Evolutionary conservation across 2,888 invertebrate genomes (phyloP), one percentile per base, ranked within the genome.

Genomic region (Anoncus sp.): DNA sequence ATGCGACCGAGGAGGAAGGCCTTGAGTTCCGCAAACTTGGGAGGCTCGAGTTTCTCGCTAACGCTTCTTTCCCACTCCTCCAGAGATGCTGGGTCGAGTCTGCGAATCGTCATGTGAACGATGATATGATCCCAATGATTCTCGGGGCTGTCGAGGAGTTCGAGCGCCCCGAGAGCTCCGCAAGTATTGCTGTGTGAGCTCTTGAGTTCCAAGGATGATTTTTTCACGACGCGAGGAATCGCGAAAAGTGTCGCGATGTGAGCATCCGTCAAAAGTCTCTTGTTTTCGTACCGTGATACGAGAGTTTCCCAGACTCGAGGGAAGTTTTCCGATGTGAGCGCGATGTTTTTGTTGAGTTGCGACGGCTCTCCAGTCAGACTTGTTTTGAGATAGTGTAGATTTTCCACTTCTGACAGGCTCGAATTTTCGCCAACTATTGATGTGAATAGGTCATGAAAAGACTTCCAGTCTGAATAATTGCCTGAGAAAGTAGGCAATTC

Each of bases 301-400:
- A 70, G 55, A n/a, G 22, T 62, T 27, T 76, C 16, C 71, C 76
- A 72, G 0, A 65, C 53, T 3, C 53, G 45, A 5, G 60, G 24
- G 43, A 77, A 62, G 24, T 74, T 69, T 10, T 62, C 63, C 12
- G 27, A 38, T 18, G 67, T 63, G 24, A 74, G 45, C 12, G 43
- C 53, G n/a, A 74, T 31, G 24, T 47, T 57, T 22, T 31, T 20
- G 24, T 72, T 31, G 14, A 62, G 55, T 31, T 74, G 74, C 3
- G 73, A 55, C 6, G 74, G 51, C 38, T 47, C 69, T 45, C 63
- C 77, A 12, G 31, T 62, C 14, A 77, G 31, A 49, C 66, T 47
- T 18, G 24, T 38, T 47, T 74, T 66, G 1, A 77, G 53, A 60
- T 77, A 74, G 20, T 77, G 67, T 24, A 77, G 59, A n/a, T 74